Conservation (phyloP, 2,888 invertebrate species). For the Neoaliturus tenellus region DNA sequence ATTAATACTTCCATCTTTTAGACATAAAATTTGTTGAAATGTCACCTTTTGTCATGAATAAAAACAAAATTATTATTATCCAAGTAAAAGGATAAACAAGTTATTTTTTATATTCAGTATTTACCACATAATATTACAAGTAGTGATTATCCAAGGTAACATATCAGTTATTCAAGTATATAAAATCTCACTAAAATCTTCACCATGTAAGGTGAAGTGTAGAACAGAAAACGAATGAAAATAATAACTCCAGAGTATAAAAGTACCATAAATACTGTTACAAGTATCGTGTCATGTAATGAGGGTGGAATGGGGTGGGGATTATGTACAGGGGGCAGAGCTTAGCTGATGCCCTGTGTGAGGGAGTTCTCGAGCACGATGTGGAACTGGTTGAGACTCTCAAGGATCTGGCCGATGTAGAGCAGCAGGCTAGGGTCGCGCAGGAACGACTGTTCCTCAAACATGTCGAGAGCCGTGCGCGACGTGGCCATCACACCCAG, state of each 20-base stretch:
- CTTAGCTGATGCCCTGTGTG: conserved; percentile 77
- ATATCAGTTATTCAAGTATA: background rate
- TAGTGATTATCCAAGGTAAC: background rate
- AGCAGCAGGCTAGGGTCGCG: conserved; percentile 90
- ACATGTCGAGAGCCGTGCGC: conserved; percentile 91
- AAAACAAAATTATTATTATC: too few relatives aligned
- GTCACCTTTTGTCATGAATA: too few relatives aligned
- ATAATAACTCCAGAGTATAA: background rate
- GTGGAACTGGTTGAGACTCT: conserved; percentile 92
- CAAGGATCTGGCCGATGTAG: conserved; percentile 93
- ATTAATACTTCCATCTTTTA: too few relatives aligned
- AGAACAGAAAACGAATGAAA: background rate
- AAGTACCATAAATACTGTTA: background rate
- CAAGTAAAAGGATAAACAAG: too few relatives aligned
- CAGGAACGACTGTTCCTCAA: conserved; percentile 96
- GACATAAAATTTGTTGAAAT: too few relatives aligned
- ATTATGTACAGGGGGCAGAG: conserved; percentile 7
- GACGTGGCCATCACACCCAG: conserved; percentile 94
- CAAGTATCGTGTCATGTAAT: background rate
- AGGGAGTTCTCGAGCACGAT: conserved; percentile 92
- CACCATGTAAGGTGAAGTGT: background rate
- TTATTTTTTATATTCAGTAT: too few relatives aligned
- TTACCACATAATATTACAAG: too few relatives aligned
- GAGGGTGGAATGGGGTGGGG: background rate
- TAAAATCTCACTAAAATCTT: background rate